phyloP scores from a whole-genome alignment of 64 coral and sea anemone species.

The Cladopsammia gracilis region DNA sequence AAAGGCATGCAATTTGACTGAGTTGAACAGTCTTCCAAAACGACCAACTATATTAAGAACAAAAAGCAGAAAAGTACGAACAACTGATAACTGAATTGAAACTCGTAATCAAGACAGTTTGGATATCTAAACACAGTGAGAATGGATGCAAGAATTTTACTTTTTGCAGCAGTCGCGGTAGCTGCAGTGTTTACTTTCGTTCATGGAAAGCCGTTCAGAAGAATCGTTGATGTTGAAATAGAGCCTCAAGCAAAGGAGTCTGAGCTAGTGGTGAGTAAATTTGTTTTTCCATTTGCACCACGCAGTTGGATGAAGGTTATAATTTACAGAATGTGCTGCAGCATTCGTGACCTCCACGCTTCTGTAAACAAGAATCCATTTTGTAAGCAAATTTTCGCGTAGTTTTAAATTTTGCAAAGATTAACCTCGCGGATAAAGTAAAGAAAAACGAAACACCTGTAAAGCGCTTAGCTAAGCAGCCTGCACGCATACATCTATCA shows the following conservation, averaged over 20 bases:
- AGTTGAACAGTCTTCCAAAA: slow-evolving; percentile 14
- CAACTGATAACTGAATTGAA: not conserved
- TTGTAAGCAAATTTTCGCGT: no score
- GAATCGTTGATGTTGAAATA: not conserved
- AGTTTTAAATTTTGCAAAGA: no score
- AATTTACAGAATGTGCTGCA: no score
- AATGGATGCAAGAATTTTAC: slow-evolving; percentile 16
- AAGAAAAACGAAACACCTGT: no score
- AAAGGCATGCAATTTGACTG: not conserved
- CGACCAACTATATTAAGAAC: not conserved
- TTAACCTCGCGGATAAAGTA: no score
- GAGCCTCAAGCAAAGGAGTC: not conserved
- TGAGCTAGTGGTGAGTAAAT: slow-evolving; percentile 27
- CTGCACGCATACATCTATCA: no score
- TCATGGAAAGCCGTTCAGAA: not conserved
- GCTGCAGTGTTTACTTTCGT: not conserved
- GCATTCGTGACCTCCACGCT: no score
- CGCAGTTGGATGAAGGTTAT: no score
- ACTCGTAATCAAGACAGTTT: not conserved
- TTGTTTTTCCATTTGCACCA: not conserved
- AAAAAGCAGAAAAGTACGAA: not conserved
- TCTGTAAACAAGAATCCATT: no score
- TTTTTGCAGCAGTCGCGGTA: not conserved
- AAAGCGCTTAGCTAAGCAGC: no score
- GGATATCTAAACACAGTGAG: not conserved